A percentile compares a stretch with the other conserved stretches of the same genome.
phyloP scores from a whole-genome alignment of 1,140 invertebrate genomes.

The Rhizoglyphus robini region DNA sequence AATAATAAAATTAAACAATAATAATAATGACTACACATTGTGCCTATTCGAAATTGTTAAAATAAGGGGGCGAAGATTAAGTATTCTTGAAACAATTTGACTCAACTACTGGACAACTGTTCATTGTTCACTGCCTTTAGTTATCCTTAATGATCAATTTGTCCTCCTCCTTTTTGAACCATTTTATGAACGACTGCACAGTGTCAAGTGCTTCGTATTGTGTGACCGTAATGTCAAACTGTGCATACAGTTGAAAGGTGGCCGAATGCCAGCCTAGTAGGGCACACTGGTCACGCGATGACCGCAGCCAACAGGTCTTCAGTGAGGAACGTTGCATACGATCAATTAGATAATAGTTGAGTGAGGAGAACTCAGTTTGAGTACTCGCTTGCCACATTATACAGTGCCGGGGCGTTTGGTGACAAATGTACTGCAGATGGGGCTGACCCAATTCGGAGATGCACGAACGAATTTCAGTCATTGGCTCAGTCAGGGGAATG shows the following conservation, averaged over 20 bases:
- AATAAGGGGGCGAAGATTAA: no score
- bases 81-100: no score
- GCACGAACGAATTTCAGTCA: not conserved
- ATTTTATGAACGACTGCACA: conserved; percentile 21
- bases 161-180: conserved; percentile 25
- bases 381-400: conserved; percentile 14
- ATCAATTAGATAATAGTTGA: conserved; percentile 21
- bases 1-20: no score
- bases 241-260: conserved; percentile 23
- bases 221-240: conserved; percentile 21
- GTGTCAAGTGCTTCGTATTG: conserved; percentile 15
- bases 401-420: conserved; percentile 17
- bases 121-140: no score
- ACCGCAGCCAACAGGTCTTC: conserved; percentile 23
- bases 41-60: no score
- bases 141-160: conserved; percentile 23
- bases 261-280: conserved; percentile 23
- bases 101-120: no score
- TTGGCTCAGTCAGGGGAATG: conserved; percentile 3
- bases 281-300: conserved; percentile 2
- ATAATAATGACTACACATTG: no score
- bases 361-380: not conserved
- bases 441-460: conserved; percentile 16
- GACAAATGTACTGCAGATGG: conserved; percentile 22
- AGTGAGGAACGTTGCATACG: conserved; percentile 21